Evolutionary conservation across 2,888 invertebrate species (phyloP).

Genomic region (Hemithea aestivaria): DNA sequence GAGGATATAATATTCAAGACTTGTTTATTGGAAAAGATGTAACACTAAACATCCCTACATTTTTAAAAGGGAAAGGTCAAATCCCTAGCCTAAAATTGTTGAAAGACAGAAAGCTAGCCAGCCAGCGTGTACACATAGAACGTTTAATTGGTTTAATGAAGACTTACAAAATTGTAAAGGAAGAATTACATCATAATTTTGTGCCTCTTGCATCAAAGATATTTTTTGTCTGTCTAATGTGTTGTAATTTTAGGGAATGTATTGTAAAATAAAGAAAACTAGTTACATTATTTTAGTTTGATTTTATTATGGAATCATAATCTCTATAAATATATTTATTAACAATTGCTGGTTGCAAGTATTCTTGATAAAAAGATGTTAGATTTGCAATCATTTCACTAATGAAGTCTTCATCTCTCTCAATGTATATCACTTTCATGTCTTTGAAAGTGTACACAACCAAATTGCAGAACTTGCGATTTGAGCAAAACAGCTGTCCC

Average conservation of each 20-base stretch:
- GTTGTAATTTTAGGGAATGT: conserved; percentile 22
- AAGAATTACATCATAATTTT: conserved; percentile 12
- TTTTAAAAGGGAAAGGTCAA: conserved; percentile 1
- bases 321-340: neutral
- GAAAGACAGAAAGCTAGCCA: conserved; percentile 9
- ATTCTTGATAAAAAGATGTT: neutral
- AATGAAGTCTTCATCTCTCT: neutral
- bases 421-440: neutral
- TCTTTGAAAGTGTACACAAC: neutral
- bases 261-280: conserved; percentile 8
- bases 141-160: conserved; percentile 16
- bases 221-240: conserved; percentile 20
- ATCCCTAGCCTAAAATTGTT: neutral
- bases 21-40: conserved; percentile 19
- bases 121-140: conserved; percentile 21
- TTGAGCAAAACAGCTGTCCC: neutral
- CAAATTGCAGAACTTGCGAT: neutral
- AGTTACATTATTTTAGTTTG: no score
- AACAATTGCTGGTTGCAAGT: neutral
- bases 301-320: neutral
- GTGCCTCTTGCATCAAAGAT: conserved; percentile 18
- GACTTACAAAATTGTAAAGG: conserved; percentile 20
- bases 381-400: neutral
- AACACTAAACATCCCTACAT: conserved; percentile 9
- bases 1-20: conserved; percentile 15